Conservation (phyloP, 1,140 invertebrate species). For the Magallana ariakensis region DNA sequence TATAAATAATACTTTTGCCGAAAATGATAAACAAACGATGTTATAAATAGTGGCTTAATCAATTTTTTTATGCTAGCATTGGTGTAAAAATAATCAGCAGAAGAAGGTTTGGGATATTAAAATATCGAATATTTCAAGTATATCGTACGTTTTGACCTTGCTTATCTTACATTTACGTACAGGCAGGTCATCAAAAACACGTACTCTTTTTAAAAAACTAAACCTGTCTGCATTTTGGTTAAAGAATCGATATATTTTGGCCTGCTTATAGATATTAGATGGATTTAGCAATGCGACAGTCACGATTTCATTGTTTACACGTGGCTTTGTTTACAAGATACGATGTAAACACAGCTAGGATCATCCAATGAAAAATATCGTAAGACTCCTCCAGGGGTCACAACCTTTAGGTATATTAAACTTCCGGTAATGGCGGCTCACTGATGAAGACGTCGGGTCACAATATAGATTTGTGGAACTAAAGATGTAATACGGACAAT, state of each 20-base stretch:
- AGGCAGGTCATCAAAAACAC: not conserved
- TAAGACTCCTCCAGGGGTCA: not conserved
- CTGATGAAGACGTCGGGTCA: conserved; percentile 13
- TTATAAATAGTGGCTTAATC: too few species aligned
- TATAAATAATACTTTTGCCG: too few species aligned
- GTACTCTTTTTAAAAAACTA: not conserved
- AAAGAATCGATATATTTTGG: not conserved
- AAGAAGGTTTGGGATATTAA: too few species aligned
- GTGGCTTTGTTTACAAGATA: conserved; percentile 34
- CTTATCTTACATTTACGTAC: not conserved
- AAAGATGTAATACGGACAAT: not conserved
- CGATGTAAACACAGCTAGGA: conserved; percentile 3
- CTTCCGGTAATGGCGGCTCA: conserved; percentile 23
- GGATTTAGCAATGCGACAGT: conserved; percentile 26
- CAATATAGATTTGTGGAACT: not conserved
- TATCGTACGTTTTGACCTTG: not conserved
- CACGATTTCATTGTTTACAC: conserved; percentile 30
- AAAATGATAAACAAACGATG: too few species aligned
- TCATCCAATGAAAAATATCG: conserved; percentile 29
- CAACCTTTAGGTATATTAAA: not conserved
- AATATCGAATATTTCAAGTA: too few species aligned
- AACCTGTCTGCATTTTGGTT: not conserved
- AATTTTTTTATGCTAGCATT: too few species aligned
- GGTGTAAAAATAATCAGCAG: too few species aligned
- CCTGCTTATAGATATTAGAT: not conserved